These are phyloP conservation scores for Cynodonichthys magdalenae DNA, from an alignment of 2,797 vertebrate species.

Conservation along the genomic window DNA sequence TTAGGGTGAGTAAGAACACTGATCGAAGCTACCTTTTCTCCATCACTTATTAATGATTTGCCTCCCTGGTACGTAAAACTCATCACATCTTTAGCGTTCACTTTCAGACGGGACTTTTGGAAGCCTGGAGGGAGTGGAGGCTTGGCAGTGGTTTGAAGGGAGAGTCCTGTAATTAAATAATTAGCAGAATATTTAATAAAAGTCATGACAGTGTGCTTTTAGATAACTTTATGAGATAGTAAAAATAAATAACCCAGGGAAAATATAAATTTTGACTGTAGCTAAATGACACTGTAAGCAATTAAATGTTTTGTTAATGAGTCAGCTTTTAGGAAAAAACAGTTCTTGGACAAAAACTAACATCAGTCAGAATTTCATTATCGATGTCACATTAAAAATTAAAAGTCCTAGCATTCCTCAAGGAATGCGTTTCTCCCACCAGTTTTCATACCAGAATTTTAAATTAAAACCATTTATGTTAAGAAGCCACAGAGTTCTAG, in stretches of 20 bases:
- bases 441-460: too few relatives aligned
- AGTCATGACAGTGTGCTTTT: too few relatives aligned
- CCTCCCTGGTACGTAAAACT: conserved; percentile 69
- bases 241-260: too few relatives aligned
- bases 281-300: background rate
- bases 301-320: too few relatives aligned
- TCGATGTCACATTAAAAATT: background rate
- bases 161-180: background rate
- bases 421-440: too few relatives aligned
- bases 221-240: too few relatives aligned
- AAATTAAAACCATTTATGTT: too few relatives aligned
- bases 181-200: too few relatives aligned
- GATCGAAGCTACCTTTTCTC: conserved; percentile 64
- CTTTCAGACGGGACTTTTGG: conserved; percentile 29
- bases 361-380: background rate
- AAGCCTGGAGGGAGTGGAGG: conserved; percentile 15
- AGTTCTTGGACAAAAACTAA: background rate
- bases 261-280: background rate
- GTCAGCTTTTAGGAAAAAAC: background rate
- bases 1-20: conserved; percentile 62
- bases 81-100: conserved; percentile 33
- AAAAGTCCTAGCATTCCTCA: too few relatives aligned
- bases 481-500: too few relatives aligned
- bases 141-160: conserved; percentile 18
- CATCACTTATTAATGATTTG: conserved; percentile 77